Evolutionary conservation across 2,888 invertebrate species (phyloP).

Genomic region (Amblyteles armatorius): DNA sequence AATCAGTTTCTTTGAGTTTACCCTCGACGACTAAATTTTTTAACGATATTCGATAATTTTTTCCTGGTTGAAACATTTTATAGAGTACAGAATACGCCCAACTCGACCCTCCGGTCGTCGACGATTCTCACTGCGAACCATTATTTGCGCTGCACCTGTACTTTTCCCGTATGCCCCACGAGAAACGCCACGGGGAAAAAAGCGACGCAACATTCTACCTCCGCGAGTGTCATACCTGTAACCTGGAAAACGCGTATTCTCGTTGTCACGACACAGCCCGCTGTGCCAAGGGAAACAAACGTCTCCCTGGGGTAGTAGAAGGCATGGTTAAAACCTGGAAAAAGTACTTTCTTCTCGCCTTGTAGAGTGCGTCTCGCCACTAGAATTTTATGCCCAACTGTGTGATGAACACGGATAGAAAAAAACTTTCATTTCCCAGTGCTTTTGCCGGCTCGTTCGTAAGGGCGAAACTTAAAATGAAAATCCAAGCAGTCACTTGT

Average conservation of each 20-base stretch:
- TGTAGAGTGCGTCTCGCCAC: not conserved
- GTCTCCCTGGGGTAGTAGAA: slow-evolving; percentile 47
- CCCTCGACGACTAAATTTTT: not conserved
- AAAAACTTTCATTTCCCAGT: slow-evolving; percentile 26
- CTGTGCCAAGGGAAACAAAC: slow-evolving; percentile 48
- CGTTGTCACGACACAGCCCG: slow-evolving; percentile 17
- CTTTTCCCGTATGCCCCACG: slow-evolving; percentile 7
- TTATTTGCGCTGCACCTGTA: slow-evolving; percentile 52
- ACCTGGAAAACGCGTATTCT: slow-evolving; percentile 35
- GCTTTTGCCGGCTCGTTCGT: not conserved
- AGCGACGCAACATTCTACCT: slow-evolving; percentile 18
- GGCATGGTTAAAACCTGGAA: slow-evolving; percentile 17
- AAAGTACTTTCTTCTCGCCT: slow-evolving; percentile 33
- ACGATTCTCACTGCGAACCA: slow-evolving; percentile 49
- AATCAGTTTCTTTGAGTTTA: not conserved
- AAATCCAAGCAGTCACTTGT: not conserved
- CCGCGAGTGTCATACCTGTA: slow-evolving; percentile 20
- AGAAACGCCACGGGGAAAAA: slow-evolving; percentile 12
- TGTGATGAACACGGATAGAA: slow-evolving; percentile 32
- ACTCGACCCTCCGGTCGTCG: not conserved
- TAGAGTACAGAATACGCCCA: not conserved
- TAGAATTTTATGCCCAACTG: slow-evolving; percentile 13
- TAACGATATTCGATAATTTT: not conserved
- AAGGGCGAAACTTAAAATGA: not conserved
- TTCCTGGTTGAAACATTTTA: not conserved